Base-by-base conservation (phyloP, 2,797 vertebrate species). In the Scomberomorus guttatus region DNA sequence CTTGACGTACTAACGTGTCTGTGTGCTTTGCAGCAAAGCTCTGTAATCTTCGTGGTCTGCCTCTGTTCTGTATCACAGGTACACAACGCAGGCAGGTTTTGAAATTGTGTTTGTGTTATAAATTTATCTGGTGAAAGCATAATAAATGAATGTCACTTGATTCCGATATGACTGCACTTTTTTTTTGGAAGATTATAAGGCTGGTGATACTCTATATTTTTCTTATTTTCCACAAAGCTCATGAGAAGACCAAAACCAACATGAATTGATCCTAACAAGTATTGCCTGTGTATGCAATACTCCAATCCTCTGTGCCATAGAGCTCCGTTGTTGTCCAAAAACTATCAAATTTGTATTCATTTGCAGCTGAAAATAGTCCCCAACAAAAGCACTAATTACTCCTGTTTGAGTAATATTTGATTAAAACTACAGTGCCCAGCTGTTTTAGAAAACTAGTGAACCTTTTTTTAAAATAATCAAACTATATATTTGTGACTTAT, bases 1-100 rank as follows among this genome's bases (percentile, higher is more conserved):
- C 77, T 76, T 51, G 81, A 85, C 29, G 61, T 83, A 80, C 72
- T 88, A 90, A 90, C 66, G 75, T 77, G 82, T 89, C 63, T 74
- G 74, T 87, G 88, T 92, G 92, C 89, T 91, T 92, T 93, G 92
- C 91, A 93, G 89, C 90, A 92, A 92, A 93, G 87, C 90, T 89
- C 83, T 81, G 76, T 88, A 90, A 74, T 72, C 59, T 54, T 50
- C 74, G 77, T 58, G 34, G 61, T 66, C 75, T 55, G 77, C 77
- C 77, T 83, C 80, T 42, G 65, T 6, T 65, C 59, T 81, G 82
- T 63, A 29, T 72, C 69, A 55, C 71, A 59, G 72, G 62, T 69
- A 24, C 62, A 22, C n/a, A 46, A 54, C 54, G 72, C 86, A 72
- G 74, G 29, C 77, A 58, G 72, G 72, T 73, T 61, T 29, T 78